These are phyloP conservation scores for Pseudomyrmex sp. DNA, from an alignment of 1,140 invertebrate species.

Conservation along the genomic window DNA sequence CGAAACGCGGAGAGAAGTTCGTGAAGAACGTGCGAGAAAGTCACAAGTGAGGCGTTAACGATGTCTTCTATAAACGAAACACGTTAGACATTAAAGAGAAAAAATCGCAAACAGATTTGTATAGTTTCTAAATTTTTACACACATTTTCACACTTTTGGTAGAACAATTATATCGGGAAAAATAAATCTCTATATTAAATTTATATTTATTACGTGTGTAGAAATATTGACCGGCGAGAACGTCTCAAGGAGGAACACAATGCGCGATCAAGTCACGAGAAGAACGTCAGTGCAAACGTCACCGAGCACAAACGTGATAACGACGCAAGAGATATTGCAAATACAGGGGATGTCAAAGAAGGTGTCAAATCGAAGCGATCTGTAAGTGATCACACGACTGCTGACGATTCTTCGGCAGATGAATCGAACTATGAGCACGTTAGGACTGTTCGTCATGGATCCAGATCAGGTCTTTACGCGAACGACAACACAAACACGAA, in stretches of 20 bases:
- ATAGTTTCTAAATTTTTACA: not conserved
- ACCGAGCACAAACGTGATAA: slow-evolving; percentile 45
- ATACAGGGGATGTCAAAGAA: not conserved
- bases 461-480: not conserved
- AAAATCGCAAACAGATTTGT: not conserved
- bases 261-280: slow-evolving; percentile 15
- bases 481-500: not conserved
- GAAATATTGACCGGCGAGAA: slow-evolving; percentile 56
- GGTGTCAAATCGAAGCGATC: slow-evolving; percentile 35
- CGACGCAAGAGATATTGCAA: not conserved
- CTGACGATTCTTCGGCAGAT: not conserved
- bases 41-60: slow-evolving; percentile 28
- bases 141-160: not conserved
- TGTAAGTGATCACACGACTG: not conserved
- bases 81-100: not conserved
- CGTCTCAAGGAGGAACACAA: slow-evolving; percentile 47
- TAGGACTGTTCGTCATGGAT: not conserved
- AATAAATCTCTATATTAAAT: too few relatives aligned
- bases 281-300: slow-evolving; percentile 6
- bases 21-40: slow-evolving; percentile 65
- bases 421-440: not conserved
- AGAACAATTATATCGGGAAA: not conserved
- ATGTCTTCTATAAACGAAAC: not conserved
- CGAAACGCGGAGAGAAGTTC: slow-evolving; percentile 62
- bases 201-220: not conserved